Evolutionary conservation across 2,888 invertebrate species (phyloP).

Genomic region (Cordylochernes scorpioides): DNA sequence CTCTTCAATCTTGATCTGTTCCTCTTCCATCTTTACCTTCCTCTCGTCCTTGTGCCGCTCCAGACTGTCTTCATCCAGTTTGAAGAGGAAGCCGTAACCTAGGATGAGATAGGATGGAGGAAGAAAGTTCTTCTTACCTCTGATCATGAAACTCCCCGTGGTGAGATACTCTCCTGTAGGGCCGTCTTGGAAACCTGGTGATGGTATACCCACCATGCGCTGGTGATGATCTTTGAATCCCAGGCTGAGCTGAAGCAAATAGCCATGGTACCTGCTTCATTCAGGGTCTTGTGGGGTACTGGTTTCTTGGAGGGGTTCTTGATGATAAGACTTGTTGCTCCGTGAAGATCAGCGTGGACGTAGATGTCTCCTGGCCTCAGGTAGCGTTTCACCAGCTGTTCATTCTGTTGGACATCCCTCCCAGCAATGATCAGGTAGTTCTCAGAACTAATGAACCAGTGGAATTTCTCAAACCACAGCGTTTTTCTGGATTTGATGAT

Average conservation of each 20-base stretch:
- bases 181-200: constrained; percentile 91
- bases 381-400: constrained; percentile 82
- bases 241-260: constrained; percentile 89
- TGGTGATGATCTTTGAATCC: constrained; percentile 87
- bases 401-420: constrained; percentile 91
- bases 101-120: constrained; percentile 71
- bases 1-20: constrained; percentile 29
- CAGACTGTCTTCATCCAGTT: constrained; percentile 66
- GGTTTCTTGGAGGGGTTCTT: constrained; percentile 45
- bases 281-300: constrained; percentile 76
- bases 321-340: constrained; percentile 68
- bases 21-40: constrained; percentile 21
- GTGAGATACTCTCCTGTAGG: constrained; percentile 82
- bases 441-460: constrained; percentile 92
- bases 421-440: constrained; percentile 68
- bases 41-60: constrained; percentile 26
- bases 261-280: constrained; percentile 88
- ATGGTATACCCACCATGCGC: constrained; percentile 88
- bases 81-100: constrained; percentile 75
- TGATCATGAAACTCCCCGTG: constrained; percentile 86
- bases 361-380: constrained; percentile 61
- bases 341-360: constrained; percentile 83
- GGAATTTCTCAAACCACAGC: constrained; percentile 98
- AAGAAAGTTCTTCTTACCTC: constrained; percentile 88
- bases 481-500: constrained; percentile 80